Conservation (phyloP, 1,140 invertebrate genomes). For the Augochlora pura region DNA sequence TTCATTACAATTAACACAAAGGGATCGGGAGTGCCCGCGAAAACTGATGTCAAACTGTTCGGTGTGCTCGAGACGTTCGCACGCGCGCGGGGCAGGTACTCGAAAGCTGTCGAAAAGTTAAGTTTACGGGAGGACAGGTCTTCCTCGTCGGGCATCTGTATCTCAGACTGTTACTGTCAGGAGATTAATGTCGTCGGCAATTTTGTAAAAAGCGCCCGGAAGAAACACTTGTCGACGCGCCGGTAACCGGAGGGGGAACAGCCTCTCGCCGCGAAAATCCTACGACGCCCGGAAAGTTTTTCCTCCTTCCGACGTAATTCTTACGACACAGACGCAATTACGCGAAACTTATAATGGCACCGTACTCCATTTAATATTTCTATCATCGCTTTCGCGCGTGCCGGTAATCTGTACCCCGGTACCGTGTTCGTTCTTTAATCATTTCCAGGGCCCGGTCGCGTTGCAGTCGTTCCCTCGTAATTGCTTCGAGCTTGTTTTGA, state of each 20-base stretch:
- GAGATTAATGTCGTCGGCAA: constrained; percentile 22
- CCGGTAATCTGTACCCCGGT: background rate
- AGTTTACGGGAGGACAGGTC: constrained; percentile 1
- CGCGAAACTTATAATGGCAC: background rate
- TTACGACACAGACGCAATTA: background rate
- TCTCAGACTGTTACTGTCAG: constrained; percentile 12
- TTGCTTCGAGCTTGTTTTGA: too few species aligned
- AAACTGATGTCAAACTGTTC: constrained; percentile 6
- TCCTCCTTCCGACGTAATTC: background rate
- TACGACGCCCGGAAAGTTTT: background rate
- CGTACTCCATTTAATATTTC: constrained; percentile 1
- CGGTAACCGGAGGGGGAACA: background rate
- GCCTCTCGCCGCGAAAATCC: background rate
- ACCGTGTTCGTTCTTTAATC: background rate
- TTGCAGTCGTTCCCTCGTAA: too few species aligned
- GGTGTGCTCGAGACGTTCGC: background rate
- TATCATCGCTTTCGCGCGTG: background rate
- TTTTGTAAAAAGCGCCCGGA: background rate
- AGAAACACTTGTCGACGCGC: constrained; percentile 17
- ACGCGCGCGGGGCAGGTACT: background rate
- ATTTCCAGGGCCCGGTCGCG: too few species aligned
- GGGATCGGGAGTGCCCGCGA: background rate
- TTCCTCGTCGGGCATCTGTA: constrained; percentile 1
- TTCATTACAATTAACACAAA: constrained; percentile 19
- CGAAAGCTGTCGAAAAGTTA: constrained; percentile 21